Percentiles rank a stretch among this genome's conserved stretches.
Conservation (phyloP, 2,113 vertebrate species). For the Aepyceros melampus region DNA sequence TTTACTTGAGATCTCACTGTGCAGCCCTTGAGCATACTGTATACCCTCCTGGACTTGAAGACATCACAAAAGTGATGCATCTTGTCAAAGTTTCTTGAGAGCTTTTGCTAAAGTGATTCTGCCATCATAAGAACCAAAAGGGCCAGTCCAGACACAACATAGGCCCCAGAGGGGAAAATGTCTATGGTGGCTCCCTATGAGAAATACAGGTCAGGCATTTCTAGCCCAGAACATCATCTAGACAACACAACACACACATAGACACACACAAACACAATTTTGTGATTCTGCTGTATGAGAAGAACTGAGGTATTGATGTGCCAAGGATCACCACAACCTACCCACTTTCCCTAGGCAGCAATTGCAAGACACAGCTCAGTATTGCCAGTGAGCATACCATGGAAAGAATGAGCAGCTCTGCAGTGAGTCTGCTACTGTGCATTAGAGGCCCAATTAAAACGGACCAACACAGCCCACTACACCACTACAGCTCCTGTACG, state of each 20-base stretch:
- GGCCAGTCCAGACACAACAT: neutral
- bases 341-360: neutral
- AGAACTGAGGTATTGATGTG: neutral
- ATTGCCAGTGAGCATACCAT: neutral
- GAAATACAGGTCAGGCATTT: neutral
- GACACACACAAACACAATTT: neutral
- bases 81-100: neutral
- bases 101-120: neutral
- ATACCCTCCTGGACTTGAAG: neutral
- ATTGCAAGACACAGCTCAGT: neutral
- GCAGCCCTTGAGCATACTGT: neutral
- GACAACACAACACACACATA: neutral
- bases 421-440: neutral
- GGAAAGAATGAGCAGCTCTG: neutral
- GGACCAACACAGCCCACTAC: neutral
- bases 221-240: neutral
- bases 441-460: neutral
- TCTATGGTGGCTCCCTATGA: neutral
- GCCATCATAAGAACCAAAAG: neutral
- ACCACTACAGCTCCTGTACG: neutral
- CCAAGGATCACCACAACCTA: neutral
- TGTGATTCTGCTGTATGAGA: neutral
- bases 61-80: neutral
- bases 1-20: neutral
- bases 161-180: neutral